A percentile compares a stretch with the other conserved stretches of the same genome.
These are phyloP conservation scores for Lutraria lutraria DNA, from an alignment of 2,888 invertebrate species.

Conservation along the genomic window DNA sequence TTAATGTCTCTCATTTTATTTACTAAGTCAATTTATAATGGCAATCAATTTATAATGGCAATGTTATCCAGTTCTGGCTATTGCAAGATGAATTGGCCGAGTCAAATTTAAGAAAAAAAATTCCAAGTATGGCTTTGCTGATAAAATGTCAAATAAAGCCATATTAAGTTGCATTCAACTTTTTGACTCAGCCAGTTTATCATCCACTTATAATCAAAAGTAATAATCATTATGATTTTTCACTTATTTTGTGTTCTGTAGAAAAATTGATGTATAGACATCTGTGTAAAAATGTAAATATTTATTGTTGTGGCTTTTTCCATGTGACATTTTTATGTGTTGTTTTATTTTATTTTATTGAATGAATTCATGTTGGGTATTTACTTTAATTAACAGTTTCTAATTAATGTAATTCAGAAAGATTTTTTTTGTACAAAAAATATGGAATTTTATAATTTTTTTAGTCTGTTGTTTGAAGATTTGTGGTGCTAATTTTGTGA, in stretches of 20 bases:
- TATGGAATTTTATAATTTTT: neutral
- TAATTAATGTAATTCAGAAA: neutral
- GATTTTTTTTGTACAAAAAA: neutral
- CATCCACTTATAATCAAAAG: too few relatives aligned
- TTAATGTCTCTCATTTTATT: too few relatives aligned
- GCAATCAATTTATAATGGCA: too few relatives aligned
- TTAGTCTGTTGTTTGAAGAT: neutral
- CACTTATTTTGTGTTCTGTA: neutral
- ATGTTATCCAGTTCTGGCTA: too few relatives aligned
- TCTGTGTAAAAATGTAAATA: slow-evolving; percentile 10
- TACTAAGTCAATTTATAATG: too few relatives aligned
- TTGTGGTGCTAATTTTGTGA: neutral
- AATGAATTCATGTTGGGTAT: neutral
- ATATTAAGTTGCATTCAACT: too few relatives aligned
- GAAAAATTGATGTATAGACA: neutral
- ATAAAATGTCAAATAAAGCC: too few relatives aligned
- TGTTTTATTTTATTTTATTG: neutral
- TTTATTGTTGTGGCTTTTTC: slow-evolving; percentile 4
- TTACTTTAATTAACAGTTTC: neutral
- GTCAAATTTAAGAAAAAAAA: too few relatives aligned
- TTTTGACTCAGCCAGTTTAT: too few relatives aligned
- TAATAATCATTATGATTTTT: too few relatives aligned
- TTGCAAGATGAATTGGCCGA: too few relatives aligned
- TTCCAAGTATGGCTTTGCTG: too few relatives aligned
- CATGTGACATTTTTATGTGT: neutral